A percentile compares a stretch with the other conserved stretches of the same genome.
Evolutionary conservation across 2,113 vertebrate species (phyloP).

Genomic region (Rostratula benghalensis): DNA sequence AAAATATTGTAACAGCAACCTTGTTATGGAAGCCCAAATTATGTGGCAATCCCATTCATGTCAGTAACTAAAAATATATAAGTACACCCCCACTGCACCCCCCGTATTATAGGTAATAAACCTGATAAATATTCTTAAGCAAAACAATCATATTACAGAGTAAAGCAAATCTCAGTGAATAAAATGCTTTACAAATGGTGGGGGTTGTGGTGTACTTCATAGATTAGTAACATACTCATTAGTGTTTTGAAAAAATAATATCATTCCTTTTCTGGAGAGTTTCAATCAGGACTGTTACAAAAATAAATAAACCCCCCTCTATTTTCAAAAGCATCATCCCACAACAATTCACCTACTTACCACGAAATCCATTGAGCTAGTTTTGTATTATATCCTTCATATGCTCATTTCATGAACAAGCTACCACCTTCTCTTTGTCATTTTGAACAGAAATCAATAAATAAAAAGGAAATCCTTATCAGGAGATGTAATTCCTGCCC

Average conservation of each 20-base stretch:
- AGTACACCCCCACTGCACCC: background rate
- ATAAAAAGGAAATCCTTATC: background rate
- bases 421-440: background rate
- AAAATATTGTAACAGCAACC: background rate
- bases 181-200: background rate
- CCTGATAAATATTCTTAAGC: background rate
- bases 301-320: constrained; percentile 31
- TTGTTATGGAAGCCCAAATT: background rate
- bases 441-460: background rate
- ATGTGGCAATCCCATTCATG: background rate
- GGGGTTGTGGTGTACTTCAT: background rate
- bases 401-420: background rate
- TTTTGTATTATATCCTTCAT: background rate
- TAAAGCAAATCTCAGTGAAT: background rate
- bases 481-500: background rate
- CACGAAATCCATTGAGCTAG: constrained; percentile 10
- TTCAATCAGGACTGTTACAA: background rate
- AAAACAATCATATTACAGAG: background rate
- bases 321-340: constrained; percentile 41
- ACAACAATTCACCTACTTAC: constrained; percentile 34
- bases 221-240: background rate
- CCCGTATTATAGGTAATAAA: background rate
- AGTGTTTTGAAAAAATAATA: background rate
- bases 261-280: constrained; percentile 3
- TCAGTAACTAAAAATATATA: background rate